These are phyloP conservation scores for Melipona beecheii DNA, from an alignment of 2,888 invertebrate species.

Conservation along the genomic window DNA sequence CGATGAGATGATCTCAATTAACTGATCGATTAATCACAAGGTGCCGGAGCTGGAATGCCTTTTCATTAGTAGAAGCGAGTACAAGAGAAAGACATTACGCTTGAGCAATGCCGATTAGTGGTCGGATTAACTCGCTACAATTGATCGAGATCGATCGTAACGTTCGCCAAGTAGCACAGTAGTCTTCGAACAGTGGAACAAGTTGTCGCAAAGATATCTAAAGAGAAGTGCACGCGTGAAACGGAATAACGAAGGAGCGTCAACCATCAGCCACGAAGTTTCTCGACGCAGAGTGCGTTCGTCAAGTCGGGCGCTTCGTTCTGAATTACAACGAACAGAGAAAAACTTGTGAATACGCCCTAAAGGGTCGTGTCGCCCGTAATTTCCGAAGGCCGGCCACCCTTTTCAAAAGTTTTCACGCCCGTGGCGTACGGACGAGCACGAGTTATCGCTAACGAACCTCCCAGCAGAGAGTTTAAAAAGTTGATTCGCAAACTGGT, in stretches of 20 bases:
- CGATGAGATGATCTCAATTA: constrained; percentile 70
- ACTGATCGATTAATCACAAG: constrained; percentile 75
- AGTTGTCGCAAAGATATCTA: background rate
- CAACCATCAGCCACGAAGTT: constrained; percentile 26
- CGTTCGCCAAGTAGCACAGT: too few species aligned
- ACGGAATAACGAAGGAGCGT: background rate
- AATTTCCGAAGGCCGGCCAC: constrained; percentile 62
- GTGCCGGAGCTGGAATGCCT: constrained; percentile 37
- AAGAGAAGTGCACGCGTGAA: background rate
- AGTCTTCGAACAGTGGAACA: background rate
- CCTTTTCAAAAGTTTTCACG: constrained; percentile 64
- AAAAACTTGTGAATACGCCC: constrained; percentile 57
- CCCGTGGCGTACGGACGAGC: constrained; percentile 60
- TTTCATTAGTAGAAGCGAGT: constrained; percentile 50
- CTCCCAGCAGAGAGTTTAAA: constrained; percentile 71
- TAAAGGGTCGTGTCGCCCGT: constrained; percentile 50
- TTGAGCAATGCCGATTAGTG: constrained; percentile 27
- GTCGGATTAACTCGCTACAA: constrained; percentile 3
- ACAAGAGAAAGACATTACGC: constrained; percentile 27
- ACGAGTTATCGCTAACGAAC: constrained; percentile 72
- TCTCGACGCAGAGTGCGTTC: constrained; percentile 23
- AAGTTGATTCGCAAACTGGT: constrained; percentile 74
- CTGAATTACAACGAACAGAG: constrained; percentile 46
- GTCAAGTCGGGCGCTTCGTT: constrained; percentile 23
- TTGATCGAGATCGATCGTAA: background rate